phyloP scores from a whole-genome alignment of 2,888 invertebrate species.

The Cheiracanthium punctorium region DNA sequence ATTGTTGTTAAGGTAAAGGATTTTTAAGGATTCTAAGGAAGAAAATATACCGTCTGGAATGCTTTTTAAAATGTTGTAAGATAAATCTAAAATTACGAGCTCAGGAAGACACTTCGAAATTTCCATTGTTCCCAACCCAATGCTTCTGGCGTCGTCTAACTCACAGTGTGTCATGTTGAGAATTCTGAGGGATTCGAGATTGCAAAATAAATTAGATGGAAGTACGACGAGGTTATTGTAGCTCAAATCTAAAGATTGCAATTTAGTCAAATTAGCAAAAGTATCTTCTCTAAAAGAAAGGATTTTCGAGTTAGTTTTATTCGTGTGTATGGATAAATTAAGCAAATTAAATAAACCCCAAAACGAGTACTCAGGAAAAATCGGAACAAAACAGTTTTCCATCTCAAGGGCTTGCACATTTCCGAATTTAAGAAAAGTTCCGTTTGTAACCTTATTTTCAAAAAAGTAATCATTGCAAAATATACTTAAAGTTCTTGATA shows the following conservation, averaged over 20 bases:
- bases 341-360: constrained; percentile 82
- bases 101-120: constrained; percentile 73
- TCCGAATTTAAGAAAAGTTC: constrained; percentile 78
- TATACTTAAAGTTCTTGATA: constrained; percentile 81
- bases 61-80: constrained; percentile 83
- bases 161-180: constrained; percentile 86
- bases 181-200: constrained; percentile 78
- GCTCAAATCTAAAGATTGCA: constrained; percentile 72
- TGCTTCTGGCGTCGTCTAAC: constrained; percentile 85
- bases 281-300: constrained; percentile 75
- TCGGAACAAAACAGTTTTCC: constrained; percentile 83
- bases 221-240: constrained; percentile 76
- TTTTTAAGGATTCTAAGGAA: constrained; percentile 82
- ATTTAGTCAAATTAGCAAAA: constrained; percentile 72
- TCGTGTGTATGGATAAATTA: constrained; percentile 83
- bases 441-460: constrained; percentile 69
- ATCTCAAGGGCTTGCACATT: constrained; percentile 86
- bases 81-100: constrained; percentile 81
- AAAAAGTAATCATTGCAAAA: constrained; percentile 79
- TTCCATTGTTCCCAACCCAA: constrained; percentile 77
- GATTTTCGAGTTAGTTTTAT: constrained; percentile 86
- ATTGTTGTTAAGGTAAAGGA: constrained; percentile 83
- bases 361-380: constrained; percentile 77
- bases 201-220: constrained; percentile 81
- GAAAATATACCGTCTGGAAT: constrained; percentile 85